Evolutionary conservation across 2,113 vertebrate species (phyloP).

Genomic region (Lota lota): DNA sequence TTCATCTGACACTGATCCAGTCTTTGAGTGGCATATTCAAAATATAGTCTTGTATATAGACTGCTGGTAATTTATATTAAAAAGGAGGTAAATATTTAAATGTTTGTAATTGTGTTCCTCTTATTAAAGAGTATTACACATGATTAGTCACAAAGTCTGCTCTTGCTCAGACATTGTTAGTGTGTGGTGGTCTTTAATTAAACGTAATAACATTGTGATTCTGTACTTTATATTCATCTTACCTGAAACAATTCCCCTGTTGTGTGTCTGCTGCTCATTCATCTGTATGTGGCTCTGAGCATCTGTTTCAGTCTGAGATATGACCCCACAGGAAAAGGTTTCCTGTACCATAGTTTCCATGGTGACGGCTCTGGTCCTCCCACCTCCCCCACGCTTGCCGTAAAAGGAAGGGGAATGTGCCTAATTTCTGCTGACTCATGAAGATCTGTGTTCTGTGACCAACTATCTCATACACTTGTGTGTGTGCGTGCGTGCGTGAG

Average conservation of each 20-base stretch:
- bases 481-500: neutral
- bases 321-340: constrained; percentile 43
- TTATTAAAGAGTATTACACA: too few relatives aligned
- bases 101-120: too few relatives aligned
- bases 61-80: too few relatives aligned
- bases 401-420: constrained; percentile 47
- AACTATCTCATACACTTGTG: constrained; percentile 1
- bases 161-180: too few relatives aligned
- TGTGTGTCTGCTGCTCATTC: constrained; percentile 14
- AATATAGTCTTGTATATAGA: too few relatives aligned
- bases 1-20: too few relatives aligned
- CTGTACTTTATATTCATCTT: constrained; percentile 21
- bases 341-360: constrained; percentile 45
- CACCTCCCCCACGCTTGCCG: constrained; percentile 9
- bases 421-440: constrained; percentile 49
- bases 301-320: constrained; percentile 50
- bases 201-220: constrained; percentile 16
- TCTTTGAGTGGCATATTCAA: too few relatives aligned
- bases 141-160: too few relatives aligned
- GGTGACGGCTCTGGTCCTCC: constrained; percentile 35
- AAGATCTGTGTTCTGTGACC: constrained; percentile 29
- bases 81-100: too few relatives aligned
- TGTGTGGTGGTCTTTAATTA: too few relatives aligned
- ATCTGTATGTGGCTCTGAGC: constrained; percentile 37
- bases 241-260: too few relatives aligned